Base-by-base conservation (phyloP, 2,113 vertebrate species). In the Hyperopisus bebe region DNA sequence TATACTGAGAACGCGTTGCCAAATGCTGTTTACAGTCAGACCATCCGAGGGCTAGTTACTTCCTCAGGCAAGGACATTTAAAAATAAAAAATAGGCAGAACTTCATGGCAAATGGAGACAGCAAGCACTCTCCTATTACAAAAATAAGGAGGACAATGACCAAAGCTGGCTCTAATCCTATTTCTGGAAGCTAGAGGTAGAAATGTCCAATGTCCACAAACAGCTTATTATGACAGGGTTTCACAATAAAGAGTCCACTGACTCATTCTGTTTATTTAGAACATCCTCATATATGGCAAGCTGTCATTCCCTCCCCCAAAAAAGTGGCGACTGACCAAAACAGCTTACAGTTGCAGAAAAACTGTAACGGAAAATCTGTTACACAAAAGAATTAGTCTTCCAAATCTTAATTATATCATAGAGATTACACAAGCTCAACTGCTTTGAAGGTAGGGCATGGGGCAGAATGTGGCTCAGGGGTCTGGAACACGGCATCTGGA, bases 331-430 rank as follows among this genome's bases (percentile, higher is more conserved):
- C 31, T 47, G 47, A 47, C 66, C 47, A 42, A 42, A 51, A 50
- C 44, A 89, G 39, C 46, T 47, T 1, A 70, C 19, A 39, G n/a
- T 24, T 19, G 39, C 31, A 19, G 62, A 46, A 47, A 84, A n/a
- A n/a, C n/a, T n/a, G n/a, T n/a, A n/a, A n/a, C 31, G 8, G 74
- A 82, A 82, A 89, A 51, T 31, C 19, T 39, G 70, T 89, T 89
- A 80, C 15, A 10, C n/a, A 80, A 82, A 70, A 47, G 47, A 21
- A 80, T 80, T 89, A 19, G 44, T 80, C 15, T 39, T 53, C 27
- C 46, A 89, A 24, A 51, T 80, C 47, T 31, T 70, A 42, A 44
- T 84, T 44, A 84, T 24, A 21, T 11, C 35, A 83, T 2, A 24
- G 39, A 70, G 70, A 88, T 58, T 15, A 70, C 74, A 19, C 74